Evolutionary conservation across 1,140 invertebrate genomes (phyloP).

Genomic region (Rhyacophila brunnea): DNA sequence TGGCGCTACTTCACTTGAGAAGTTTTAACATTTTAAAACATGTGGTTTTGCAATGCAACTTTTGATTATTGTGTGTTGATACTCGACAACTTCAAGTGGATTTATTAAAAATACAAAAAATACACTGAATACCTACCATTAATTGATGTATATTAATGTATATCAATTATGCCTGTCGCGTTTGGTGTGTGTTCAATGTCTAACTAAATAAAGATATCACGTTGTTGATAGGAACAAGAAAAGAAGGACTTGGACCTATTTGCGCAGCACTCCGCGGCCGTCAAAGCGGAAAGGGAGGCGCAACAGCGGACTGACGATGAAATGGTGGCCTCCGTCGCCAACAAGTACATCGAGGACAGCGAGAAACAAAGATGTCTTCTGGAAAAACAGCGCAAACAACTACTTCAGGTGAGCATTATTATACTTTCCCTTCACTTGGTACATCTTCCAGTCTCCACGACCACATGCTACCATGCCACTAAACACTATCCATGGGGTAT

Average conservation of each 20-base stretch:
- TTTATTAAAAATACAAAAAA: too few relatives aligned
- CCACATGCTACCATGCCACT: too few relatives aligned
- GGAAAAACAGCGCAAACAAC: slow-evolving; percentile 20
- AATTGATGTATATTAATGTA: not conserved
- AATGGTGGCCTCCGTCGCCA: slow-evolving; percentile 2
- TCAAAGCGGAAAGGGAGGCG: slow-evolving; percentile 11
- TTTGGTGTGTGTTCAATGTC: not conserved
- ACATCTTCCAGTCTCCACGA: too few relatives aligned
- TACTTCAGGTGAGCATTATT: slow-evolving; percentile 18
- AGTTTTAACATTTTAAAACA: too few relatives aligned
- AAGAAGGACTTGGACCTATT: slow-evolving; percentile 22
- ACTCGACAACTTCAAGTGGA: too few relatives aligned
- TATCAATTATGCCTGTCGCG: not conserved
- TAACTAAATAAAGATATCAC: not conserved
- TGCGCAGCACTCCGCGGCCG: slow-evolving; percentile 6
- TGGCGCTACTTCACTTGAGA: too few relatives aligned
- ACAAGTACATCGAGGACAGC: slow-evolving; percentile 13
- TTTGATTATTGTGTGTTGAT: too few relatives aligned
- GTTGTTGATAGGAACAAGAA: not conserved
- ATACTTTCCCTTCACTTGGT: too few relatives aligned
- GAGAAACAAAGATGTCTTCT: slow-evolving; percentile 14
- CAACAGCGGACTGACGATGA: slow-evolving; percentile 11
- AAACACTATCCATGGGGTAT: too few relatives aligned
- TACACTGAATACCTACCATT: not conserved
- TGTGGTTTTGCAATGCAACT: too few relatives aligned